phyloP scores from a whole-genome alignment of 2,888 invertebrate genomes.

The Pterostichus niger region DNA sequence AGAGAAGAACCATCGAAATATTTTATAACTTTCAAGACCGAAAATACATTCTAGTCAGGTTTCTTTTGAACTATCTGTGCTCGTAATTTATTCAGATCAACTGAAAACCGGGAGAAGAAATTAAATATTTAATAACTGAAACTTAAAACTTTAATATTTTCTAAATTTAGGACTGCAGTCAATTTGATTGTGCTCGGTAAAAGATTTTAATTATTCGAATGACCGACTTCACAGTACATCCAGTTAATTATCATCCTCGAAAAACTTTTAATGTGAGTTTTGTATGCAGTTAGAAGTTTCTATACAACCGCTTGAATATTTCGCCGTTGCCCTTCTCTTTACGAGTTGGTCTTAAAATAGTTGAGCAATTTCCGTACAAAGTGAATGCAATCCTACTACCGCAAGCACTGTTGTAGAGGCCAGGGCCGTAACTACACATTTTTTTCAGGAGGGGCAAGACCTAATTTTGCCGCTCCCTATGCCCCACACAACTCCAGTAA shows the following conservation, averaged over 20 bases:
- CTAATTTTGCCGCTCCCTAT: too few species aligned
- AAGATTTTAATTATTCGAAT: constrained; percentile 3
- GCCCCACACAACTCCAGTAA: too few species aligned
- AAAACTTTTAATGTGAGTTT: constrained; percentile 40
- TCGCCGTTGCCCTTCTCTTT: constrained; percentile 10
- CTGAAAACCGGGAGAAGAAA: neutral
- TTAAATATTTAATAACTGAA: too few species aligned
- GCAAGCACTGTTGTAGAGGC: constrained; percentile 31
- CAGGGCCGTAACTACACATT: too few species aligned
- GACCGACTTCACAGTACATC: neutral
- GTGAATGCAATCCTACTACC: constrained; percentile 5
- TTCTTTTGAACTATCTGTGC: neutral
- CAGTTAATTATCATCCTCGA: constrained; percentile 23
- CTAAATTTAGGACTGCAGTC: too few species aligned
- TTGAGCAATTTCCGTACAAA: constrained; percentile 31
- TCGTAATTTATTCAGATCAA: constrained; percentile 19
- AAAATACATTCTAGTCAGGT: constrained; percentile 11
- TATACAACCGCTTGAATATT: constrained; percentile 14
- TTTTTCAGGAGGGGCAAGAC: too few species aligned
- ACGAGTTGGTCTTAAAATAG: constrained; percentile 29
- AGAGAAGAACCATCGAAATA: neutral
- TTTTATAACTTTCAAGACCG: constrained; percentile 12
- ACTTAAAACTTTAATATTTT: too few species aligned
- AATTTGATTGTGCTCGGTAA: neutral
- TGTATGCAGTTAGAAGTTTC: constrained; percentile 26